Base-by-base conservation (phyloP, 2,113 vertebrate species). In the Mellivora capensis region DNA sequence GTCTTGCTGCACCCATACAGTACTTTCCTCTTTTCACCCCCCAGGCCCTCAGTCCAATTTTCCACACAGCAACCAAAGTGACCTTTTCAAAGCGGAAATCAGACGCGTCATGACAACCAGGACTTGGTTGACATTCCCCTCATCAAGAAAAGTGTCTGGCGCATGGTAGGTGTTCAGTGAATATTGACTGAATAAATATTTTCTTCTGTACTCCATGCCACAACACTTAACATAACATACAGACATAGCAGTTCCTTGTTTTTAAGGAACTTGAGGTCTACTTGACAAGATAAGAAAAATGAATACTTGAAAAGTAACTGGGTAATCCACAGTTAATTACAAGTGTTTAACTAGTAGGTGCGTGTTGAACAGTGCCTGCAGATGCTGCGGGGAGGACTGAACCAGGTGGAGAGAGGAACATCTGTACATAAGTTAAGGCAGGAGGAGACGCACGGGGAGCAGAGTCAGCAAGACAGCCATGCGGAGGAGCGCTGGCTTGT, bases 1-100 rank as follows among this genome's bases (percentile, higher is more conserved):
- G 25, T 88, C 87, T 91, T 39, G 34, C 23, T 69, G 23, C 39
- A 94, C 39, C 15, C 47, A 17, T 64, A 47, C 37, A 84, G 74
- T 37, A 79, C 49, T 27, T 62, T 69, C 44, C 37, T 93, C 47
- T 34, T 94, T 64, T 31, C 10, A 57, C 12, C 17, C 18, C 62
- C 3, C 25, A 61, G 23, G 59, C 8, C 10, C 47, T 54, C 90
- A 39, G 77, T 34, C 34, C n/a, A 79, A 0, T 80, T 34, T 89
- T 74, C 47, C 49, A 90, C 7, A 72, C 0, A 90, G 52, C 34
- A 72, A 83, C 17, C 27, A 74, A 80, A 94, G 71, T 62, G 14
- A 72, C 87, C 47, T 93, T 93, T 93, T 84, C 54, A 80, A 94
- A 94, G 52, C 12, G 37, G 39, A 94, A 90, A 74, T 83, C n/a